Conservation (phyloP, 2,888 invertebrate species). For the Tetragonisca angustula region DNA sequence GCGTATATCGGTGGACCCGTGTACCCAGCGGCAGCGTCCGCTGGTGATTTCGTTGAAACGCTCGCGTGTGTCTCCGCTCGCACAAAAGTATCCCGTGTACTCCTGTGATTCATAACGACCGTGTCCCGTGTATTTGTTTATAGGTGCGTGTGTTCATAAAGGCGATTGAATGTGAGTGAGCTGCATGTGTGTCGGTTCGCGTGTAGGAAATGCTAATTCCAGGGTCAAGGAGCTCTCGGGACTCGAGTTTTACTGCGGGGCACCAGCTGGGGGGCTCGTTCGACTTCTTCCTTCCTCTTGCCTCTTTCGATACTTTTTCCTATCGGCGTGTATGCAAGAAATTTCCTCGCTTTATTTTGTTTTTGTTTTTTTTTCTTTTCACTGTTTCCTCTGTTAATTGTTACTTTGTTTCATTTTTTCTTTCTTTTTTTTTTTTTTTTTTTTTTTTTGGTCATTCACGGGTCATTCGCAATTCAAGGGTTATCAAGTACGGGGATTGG, state of each 20-base stretch:
- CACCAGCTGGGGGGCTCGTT: constrained; percentile 63
- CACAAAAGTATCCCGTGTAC: constrained; percentile 37
- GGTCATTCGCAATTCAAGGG: constrained; percentile 66
- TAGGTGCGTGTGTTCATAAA: background rate
- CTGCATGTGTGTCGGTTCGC: constrained; percentile 23
- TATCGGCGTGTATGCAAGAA: constrained; percentile 5
- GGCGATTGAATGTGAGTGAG: constrained; percentile 1
- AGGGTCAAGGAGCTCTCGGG: constrained; percentile 44
- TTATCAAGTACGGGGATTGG: constrained; percentile 83
- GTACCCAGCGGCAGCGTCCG: constrained; percentile 3
- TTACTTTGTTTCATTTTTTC: background rate
- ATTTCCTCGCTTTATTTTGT: constrained; percentile 3
- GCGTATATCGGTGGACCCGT: constrained; percentile 19
- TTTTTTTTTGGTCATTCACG: background rate
- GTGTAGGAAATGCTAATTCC: constrained; percentile 57
- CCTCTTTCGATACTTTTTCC: background rate
- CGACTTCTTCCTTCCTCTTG: constrained; percentile 40
- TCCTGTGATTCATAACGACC: constrained; percentile 38
- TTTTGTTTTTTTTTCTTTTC: background rate
- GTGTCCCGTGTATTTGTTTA: constrained; percentile 19
- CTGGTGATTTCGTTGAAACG: constrained; percentile 18
- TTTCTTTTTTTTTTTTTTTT: background rate
- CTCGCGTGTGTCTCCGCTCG: constrained; percentile 29
- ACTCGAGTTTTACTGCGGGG: constrained; percentile 31
- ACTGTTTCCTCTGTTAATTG: background rate